Percentiles rank a stretch among this genome's conserved stretches.
Conservation (phyloP, 2,888 invertebrate species). For the Eucera pruinosa region DNA sequence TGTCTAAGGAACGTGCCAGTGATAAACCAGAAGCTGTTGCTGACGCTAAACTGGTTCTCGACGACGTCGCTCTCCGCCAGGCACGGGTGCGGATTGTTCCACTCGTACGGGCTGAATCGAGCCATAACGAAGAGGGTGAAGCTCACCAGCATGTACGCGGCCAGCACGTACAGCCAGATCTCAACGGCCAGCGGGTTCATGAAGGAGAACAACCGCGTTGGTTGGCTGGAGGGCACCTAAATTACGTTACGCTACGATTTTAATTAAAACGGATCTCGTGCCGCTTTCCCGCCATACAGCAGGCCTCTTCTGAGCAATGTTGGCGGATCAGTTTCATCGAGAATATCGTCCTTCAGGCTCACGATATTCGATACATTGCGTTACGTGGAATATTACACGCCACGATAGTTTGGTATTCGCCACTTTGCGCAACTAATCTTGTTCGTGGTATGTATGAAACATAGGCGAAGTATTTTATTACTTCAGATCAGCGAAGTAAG, state of each 20-base stretch:
- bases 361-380: background rate
- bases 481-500: too few relatives aligned
- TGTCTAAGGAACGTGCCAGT: conserved; percentile 95
- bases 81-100: conserved; percentile 93
- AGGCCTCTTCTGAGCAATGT: conserved; percentile 25
- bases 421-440: too few relatives aligned
- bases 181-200: conserved; percentile 98
- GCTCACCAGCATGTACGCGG: conserved; percentile 96
- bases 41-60: conserved; percentile 98
- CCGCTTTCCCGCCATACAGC: conserved; percentile 49
- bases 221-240: conserved; percentile 95
- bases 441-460: too few relatives aligned
- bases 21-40: conserved; percentile 96
- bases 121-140: conserved; percentile 98
- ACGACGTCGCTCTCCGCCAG: conserved; percentile 93
- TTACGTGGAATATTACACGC: background rate
- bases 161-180: conserved; percentile 98
- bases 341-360: conserved; percentile 23
- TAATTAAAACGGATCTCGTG: conserved; percentile 82
- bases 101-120: conserved; percentile 98
- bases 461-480: too few relatives aligned
- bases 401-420: too few relatives aligned
- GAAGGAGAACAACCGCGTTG: conserved; percentile 96
- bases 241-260: conserved; percentile 83
- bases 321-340: conserved; percentile 35